A percentile compares a stretch with the other conserved stretches of the same genome.
Conservation (phyloP, 2,113 vertebrate genomes). For the Laticauda laticaudata region DNA sequence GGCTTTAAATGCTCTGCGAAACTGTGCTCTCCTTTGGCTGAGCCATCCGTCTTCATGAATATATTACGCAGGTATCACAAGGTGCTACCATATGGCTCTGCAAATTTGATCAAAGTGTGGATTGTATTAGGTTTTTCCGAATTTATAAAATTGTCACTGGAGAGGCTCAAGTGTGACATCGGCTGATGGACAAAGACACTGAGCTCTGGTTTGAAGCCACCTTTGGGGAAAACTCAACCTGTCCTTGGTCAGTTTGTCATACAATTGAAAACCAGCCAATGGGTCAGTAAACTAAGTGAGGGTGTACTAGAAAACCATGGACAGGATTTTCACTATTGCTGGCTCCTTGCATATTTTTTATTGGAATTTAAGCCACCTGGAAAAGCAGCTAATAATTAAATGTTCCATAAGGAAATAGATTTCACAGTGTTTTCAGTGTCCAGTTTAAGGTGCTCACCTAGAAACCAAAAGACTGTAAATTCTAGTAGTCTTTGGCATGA, state of each 20-base stretch:
- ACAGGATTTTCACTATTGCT: fast-evolving
- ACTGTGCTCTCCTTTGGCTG: background rate
- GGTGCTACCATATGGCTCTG: background rate
- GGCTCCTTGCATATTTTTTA: no score
- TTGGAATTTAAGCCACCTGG: background rate
- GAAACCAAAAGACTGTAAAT: background rate
- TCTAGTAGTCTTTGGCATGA: background rate
- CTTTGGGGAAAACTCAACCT: background rate
- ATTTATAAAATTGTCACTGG: background rate
- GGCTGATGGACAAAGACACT: background rate
- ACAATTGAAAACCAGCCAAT: background rate
- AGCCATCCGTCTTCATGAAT: background rate
- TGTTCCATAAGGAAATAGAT: background rate
- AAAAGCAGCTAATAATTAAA: background rate
- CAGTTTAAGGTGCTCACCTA: background rate
- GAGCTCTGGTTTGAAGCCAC: background rate
- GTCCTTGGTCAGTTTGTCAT: background rate
- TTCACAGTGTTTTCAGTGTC: background rate
- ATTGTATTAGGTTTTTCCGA: background rate
- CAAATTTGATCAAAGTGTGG: background rate
- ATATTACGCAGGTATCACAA: background rate
- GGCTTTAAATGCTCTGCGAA: background rate
- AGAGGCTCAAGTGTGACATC: background rate
- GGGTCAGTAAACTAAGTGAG: background rate
- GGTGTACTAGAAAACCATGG: no score